These are phyloP conservation scores for Hypomesus transpacificus DNA, from an alignment of 2,113 vertebrate species.

Conservation along the genomic window DNA sequence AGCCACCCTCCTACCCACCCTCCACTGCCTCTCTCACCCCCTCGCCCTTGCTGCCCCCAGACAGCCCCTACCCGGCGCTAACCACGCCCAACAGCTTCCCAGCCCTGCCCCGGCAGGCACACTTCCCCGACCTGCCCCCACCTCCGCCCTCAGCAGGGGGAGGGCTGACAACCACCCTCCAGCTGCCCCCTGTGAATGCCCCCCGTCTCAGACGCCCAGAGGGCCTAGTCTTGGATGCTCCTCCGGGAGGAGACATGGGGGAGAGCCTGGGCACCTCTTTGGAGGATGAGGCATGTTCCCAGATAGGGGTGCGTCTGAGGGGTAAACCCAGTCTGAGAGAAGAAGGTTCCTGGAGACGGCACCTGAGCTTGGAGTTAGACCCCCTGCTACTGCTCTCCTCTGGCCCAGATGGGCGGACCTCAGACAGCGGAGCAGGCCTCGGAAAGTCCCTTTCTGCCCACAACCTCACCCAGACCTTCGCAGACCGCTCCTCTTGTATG, in stretches of 20 bases:
- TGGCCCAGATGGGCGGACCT: constrained; percentile 55
- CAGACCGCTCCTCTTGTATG: constrained; percentile 76
- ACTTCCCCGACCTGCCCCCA: constrained; percentile 78
- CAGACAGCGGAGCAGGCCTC: constrained; percentile 67
- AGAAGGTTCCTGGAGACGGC: constrained; percentile 84
- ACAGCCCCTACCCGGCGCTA: constrained; percentile 77
- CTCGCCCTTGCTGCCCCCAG: constrained; percentile 83
- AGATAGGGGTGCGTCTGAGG: constrained; percentile 13
- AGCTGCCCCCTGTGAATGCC: constrained; percentile 78
- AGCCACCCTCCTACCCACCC: constrained; percentile 66
- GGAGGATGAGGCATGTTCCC: constrained; percentile 31
- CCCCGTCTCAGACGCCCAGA: constrained; percentile 75
- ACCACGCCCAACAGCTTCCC: constrained; percentile 67
- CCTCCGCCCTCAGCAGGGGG: constrained; percentile 70
- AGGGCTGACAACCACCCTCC: constrained; percentile 77
- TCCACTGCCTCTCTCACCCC: constrained; percentile 84
- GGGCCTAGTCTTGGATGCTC: constrained; percentile 71
- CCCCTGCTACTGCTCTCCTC: constrained; percentile 81
- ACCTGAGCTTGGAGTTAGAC: constrained; percentile 85
- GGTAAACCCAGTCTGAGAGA: constrained; percentile 72
- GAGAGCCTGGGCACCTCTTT: constrained; percentile 73
- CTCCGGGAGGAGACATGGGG: constrained; percentile 71
- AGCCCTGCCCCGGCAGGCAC: constrained; percentile 73
- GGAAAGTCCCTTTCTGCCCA: constrained; percentile 91
- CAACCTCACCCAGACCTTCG: constrained; percentile 82